Evolutionary conservation across 2,113 vertebrate species (phyloP).

Genomic region (Pangasianodon gigas): DNA sequence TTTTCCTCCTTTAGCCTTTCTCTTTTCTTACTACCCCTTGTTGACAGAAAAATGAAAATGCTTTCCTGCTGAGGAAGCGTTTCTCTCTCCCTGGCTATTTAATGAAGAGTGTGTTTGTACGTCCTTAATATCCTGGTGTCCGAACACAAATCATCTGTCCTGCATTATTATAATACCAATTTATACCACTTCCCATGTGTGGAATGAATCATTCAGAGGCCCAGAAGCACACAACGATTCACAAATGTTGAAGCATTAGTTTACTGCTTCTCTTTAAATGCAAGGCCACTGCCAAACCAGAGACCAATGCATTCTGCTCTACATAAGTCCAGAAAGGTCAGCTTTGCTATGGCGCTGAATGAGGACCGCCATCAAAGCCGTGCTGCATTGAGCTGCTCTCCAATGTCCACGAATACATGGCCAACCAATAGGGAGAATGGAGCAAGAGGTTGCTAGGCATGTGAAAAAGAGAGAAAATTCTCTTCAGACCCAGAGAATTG

Average conservation of each 20-base stretch:
- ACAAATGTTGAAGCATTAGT: not conserved
- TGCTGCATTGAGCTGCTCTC: slow-evolving; percentile 13
- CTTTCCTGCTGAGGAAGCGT: slow-evolving; percentile 38
- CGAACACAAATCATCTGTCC: not conserved
- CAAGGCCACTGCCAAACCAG: slow-evolving; percentile 24
- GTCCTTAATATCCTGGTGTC: not conserved
- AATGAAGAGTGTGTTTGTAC: slow-evolving; percentile 2
- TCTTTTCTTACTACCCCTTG: slow-evolving; percentile 9
- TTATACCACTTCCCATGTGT: too few relatives aligned
- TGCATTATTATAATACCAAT: not conserved
- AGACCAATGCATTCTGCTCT: slow-evolving; percentile 33
- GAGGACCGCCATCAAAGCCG: slow-evolving; percentile 22
- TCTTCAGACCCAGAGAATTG: not conserved
- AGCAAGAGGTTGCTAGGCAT: slow-evolving; percentile 25
- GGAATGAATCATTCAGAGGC: not conserved
- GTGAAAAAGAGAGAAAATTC: not conserved
- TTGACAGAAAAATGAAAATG: slow-evolving; percentile 37
- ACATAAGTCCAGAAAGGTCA: slow-evolving; percentile 47
- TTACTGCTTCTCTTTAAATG: slow-evolving; percentile 32
- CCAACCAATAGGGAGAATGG: slow-evolving; percentile 5
- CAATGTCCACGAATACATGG: slow-evolving; percentile 25
- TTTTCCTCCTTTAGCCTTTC: not conserved
- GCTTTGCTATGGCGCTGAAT: slow-evolving; percentile 33
- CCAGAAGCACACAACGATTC: not conserved
- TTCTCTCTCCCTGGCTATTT: not conserved